Base-by-base conservation (phyloP, 2,888 invertebrate genomes). In the Leptinotarsa tumamoca region DNA sequence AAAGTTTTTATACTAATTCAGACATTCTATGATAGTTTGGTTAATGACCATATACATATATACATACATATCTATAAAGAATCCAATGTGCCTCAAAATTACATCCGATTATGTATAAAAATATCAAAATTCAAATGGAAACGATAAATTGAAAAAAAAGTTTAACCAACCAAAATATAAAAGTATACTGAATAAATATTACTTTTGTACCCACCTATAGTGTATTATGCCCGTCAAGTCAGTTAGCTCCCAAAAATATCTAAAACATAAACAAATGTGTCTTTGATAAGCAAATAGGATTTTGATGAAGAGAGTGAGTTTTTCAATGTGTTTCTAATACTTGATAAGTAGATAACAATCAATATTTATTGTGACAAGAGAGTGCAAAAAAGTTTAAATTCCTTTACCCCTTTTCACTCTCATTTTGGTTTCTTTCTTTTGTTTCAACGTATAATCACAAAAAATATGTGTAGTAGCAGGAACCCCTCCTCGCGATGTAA, bases 1-100 rank as follows among this genome's bases (percentile, higher is more conserved):
- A 10, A 54, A 18, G n/a, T n/a, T 54, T 54, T 54, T 10, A 54
- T 18, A 18, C 3, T 54, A 54, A 10, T 18, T 18, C 18, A 3
- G 13, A n/a, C 18, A 54, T 54, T 54, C 18, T 18, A 54, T 54
- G 54, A 18, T 13, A 54, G 18, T 54, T 58, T 23, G 14, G 23
- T 58, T 23, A 58, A 58, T 23, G 23, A 58, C 21, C 58, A 58
- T 58, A 58, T 58, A 58, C 23, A 23, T 23, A 58, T 58, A 58
- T 54, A 54, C 58, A 21, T 23, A 23, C 58, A 21, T 23, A 15
- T 4, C 2, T 15, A 23, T 10, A 17, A 58, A 23, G 23, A 23
- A 21, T 23, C 23, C 21, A 58, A 23, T 58, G 21, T 15, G 21
- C 4, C 14, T 58, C 23, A 58, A 58, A 18, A 23, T 15, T 21